These are phyloP conservation scores for Drosophila histrio DNA, from an alignment of 2,888 invertebrate species.

Conservation along the genomic window DNA sequence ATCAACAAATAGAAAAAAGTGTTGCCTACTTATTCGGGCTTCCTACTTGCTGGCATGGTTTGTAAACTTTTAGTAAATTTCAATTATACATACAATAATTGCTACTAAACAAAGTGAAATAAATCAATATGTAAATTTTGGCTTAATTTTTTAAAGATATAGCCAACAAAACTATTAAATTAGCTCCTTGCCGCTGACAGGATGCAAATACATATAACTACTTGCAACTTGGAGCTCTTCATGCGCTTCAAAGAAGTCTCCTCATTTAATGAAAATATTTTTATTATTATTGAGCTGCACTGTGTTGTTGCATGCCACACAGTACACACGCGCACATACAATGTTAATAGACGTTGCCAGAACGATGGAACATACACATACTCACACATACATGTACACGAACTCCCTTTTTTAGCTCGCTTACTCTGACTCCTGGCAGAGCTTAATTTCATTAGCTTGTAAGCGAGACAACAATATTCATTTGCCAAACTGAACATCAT, in stretches of 20 bases:
- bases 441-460: slow-evolving; percentile 74
- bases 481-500: slow-evolving; percentile 58
- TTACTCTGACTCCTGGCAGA: slow-evolving; percentile 23
- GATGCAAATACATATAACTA: background rate
- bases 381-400: slow-evolving; percentile 13
- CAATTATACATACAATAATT: no score
- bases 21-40: slow-evolving; percentile 49
- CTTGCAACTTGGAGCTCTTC: background rate
- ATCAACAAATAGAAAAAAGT: background rate
- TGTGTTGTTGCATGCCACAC: slow-evolving; percentile 45
- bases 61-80: no score
- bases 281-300: slow-evolving; percentile 74
- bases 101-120: no score
- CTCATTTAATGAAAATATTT: slow-evolving; percentile 76
- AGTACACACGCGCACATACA: slow-evolving; percentile 20
- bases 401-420: slow-evolving; percentile 5
- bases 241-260: slow-evolving; percentile 37
- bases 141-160: background rate
- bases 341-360: slow-evolving; percentile 30
- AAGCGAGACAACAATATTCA: slow-evolving; percentile 49
- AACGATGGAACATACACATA: slow-evolving; percentile 14
- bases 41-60: no score
- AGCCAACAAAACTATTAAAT: background rate
- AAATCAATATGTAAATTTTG: background rate
- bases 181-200: background rate